Percentiles rank a stretch among this genome's conserved stretches.
These are phyloP conservation scores for Silurus lanzhouensis DNA, from an alignment of 2,797 vertebrate genomes.

Conservation along the genomic window DNA sequence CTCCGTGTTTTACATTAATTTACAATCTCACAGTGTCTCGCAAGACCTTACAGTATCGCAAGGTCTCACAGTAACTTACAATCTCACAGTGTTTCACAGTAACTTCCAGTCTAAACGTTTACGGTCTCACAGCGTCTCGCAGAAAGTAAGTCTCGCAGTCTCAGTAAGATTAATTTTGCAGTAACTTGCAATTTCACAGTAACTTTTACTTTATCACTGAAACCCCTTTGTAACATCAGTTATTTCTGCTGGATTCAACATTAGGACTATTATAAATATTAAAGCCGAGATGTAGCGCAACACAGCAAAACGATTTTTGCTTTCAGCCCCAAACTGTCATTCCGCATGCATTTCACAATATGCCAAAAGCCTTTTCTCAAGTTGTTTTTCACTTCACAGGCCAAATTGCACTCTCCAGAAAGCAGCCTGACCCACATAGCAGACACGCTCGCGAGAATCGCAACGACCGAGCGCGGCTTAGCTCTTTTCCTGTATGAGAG, in stretches of 20 bases:
- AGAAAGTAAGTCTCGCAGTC: neutral
- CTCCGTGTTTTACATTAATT: too few relatives aligned
- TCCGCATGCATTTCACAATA: conserved; percentile 33
- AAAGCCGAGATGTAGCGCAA: conserved; percentile 32
- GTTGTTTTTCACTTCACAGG: conserved; percentile 67
- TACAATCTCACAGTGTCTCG: neutral
- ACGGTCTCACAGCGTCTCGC: too few relatives aligned
- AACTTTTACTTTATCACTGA: too few relatives aligned
- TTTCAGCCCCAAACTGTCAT: conserved; percentile 19
- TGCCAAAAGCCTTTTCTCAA: conserved; percentile 47
- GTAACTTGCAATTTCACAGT: neutral
- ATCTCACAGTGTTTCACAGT: neutral
- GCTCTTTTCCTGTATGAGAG: conserved; percentile 84
- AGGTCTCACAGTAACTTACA: too few relatives aligned
- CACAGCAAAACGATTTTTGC: conserved; percentile 20
- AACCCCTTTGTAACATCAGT: neutral
- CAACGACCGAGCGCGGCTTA: conserved; percentile 85
- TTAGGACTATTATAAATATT: conserved; percentile 21
- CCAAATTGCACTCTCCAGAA: conserved; percentile 76
- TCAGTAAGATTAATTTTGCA: neutral
- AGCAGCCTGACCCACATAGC: conserved; percentile 82
- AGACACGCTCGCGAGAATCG: conserved; percentile 87
- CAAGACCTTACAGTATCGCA: too few relatives aligned
- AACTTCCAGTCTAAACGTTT: too few relatives aligned
- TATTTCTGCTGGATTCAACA: neutral